A percentile compares a stretch with the other conserved stretches of the same genome.
These are phyloP conservation scores for Candoia aspera DNA, from an alignment of 2,113 vertebrate genomes.

Conservation along the genomic window DNA sequence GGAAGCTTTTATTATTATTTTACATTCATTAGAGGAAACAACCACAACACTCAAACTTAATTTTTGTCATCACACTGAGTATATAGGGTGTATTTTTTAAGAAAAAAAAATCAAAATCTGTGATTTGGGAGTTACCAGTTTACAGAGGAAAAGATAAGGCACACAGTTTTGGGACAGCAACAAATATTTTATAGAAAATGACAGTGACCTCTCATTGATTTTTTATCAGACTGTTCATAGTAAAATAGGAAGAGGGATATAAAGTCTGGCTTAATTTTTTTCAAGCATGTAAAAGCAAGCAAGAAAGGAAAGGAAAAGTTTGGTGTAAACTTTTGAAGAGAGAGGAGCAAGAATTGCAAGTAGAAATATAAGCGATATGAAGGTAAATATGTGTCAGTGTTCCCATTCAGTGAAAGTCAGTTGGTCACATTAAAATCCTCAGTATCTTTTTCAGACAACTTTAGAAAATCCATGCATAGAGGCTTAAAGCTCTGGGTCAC, in stretches of 20 bases:
- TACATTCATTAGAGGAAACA: constrained; percentile 39
- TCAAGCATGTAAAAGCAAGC: constrained; percentile 51
- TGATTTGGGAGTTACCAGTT: constrained; percentile 54
- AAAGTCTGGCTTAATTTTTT: constrained; percentile 65
- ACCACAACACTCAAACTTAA: not conserved
- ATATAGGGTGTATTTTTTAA: constrained; percentile 20
- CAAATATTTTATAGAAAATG: constrained; percentile 66
- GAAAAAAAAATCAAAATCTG: not conserved
- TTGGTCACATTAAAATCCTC: not conserved
- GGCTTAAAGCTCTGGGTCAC: not conserved
- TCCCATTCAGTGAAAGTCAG: rapidly evolving
- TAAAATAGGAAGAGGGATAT: constrained; percentile 42
- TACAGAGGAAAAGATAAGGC: constrained; percentile 53
- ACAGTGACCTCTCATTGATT: constrained; percentile 65
- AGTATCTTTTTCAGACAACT: not conserved
- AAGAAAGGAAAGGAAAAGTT: constrained; percentile 19
- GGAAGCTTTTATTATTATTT: constrained; percentile 48
- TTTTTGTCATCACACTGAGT: constrained; percentile 36
- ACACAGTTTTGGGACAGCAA: constrained; percentile 43
- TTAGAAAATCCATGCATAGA: not conserved
- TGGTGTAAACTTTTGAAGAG: constrained; percentile 12
- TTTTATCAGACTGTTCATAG: constrained; percentile 69
- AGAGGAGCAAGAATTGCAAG: not conserved
- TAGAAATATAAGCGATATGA: not conserved
- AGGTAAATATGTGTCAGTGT: not conserved